Base-by-base conservation (phyloP, 2,888 invertebrate species). In the Drosophila yooni region DNA sequence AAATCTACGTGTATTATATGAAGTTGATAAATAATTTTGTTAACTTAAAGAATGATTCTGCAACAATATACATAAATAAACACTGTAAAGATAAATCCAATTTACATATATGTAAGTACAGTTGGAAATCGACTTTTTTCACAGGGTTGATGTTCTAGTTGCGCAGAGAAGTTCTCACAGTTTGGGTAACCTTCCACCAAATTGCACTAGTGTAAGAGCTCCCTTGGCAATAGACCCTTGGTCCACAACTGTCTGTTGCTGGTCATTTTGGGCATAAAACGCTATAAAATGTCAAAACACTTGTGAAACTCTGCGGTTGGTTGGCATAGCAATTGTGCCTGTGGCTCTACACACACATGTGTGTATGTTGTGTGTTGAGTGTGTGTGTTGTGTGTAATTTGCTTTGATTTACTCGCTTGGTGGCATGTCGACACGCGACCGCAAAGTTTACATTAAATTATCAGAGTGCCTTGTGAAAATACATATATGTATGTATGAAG, bases 241-340 rank as follows among this genome's bases (percentile, higher is more conserved):
- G 70, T 57, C 29, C 40, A 53, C 57, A 64, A 40, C 38, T 43
- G 57, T 21, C 31, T 43, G 57, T 43, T 57, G 53, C 74, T 81
- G 91, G 88, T 90, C 85, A 88, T 85, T 89, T 88, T 71, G 74
- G 46, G 67, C 67, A 70, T 58, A 77, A 76, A 87, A 84, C 68
- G 79, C 76, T 74, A 74, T 78, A 59, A 88, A 88, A 90, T 89
- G 89, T 90, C 91, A 89, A 89, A 88, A 89, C 88, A 90, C 82
- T 84, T 84, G 87, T 71, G 73, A 78, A 70, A 61, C 71, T 61
- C 79, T 71, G 31, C 54, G 54, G 54, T 59, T 59, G 59, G 58
- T 61, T 66, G 64, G 57, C 57, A 38, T 29, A 65, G 56, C 52
- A 57, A 40, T 34, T 48, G 51, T 60, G 73, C 73, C 74, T 65